Evolutionary conservation across 2,888 invertebrate species (phyloP), one percentile per base, ranked within the genome.

Genomic region (Ditula angustiorana): DNA sequence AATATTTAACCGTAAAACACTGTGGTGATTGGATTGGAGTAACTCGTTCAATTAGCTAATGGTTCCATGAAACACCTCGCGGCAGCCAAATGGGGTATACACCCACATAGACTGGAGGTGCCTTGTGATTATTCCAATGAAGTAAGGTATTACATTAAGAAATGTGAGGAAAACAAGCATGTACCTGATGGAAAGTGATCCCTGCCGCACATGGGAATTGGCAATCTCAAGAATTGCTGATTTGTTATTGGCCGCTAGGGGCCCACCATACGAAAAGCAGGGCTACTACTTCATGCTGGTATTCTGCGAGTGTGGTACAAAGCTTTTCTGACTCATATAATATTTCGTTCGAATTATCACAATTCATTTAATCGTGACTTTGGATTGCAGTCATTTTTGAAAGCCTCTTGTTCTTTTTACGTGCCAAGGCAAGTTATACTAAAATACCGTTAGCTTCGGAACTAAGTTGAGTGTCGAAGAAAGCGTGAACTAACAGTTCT

Each of bases 21-120:
- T 44, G 64, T 11, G 46, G 53, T 28, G 64, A 64, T 64, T 64
- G 58, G 64, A 59, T 59, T 30, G 58, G 26, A 35, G 33, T 33
- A 56, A 53, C 30, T 16, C 24, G 64, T 68, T 70, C 73, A 74
- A 72, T 74, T 72, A 74, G 69, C 69, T 74, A 74, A 74, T 74
- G 74, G 74, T 62, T 72, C 67, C 65, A 61, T 66, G 67, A 68
- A 72, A 69, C 67, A 73, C 49, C 35, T 60, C 53, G 59, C 63
- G 59, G 64, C 68, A 58, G 59, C 60, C 61, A 69, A 68, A 64
- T 62, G 64, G 67, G 53, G 62, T 46, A 55, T 66, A 59, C 62
- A 50, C 61, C 64, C 68, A 67, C 67, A 11, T 64, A 64, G 59
- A 21, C 37, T 4, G 26, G 64, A 28, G 53, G 11, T 10, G 21